phyloP scores from a whole-genome alignment of 1,140 invertebrate species.

The Papilio helenus region DNA sequence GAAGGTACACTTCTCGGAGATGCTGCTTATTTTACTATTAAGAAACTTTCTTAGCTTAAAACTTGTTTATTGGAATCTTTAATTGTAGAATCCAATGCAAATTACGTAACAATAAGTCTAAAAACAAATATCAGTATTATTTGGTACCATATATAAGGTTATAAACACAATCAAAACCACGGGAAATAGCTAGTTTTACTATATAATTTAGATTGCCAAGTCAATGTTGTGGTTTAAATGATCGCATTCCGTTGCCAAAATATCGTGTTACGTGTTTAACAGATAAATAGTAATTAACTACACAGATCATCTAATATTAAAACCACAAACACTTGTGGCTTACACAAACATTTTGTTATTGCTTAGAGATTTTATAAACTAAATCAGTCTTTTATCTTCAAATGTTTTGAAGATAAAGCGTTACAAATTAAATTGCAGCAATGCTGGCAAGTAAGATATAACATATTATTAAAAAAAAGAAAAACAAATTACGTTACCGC shows the following conservation, averaged over 20 bases:
- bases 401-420: neutral
- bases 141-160: no score
- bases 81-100: no score
- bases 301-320: neutral
- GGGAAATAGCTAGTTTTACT: neutral
- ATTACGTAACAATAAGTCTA: no score
- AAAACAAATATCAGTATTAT: no score
- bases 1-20: neutral
- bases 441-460: no score
- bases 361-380: neutral
- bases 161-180: neutral
- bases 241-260: conserved; percentile 8
- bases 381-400: neutral
- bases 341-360: neutral
- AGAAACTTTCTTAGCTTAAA: no score
- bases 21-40: neutral
- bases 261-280: neutral
- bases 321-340: neutral
- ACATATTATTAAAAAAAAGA: no score
- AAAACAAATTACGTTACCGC: no score
- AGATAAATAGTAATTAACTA: neutral
- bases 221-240: neutral
- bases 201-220: neutral
- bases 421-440: neutral
- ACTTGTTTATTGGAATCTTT: no score